Evolutionary conservation across 2,888 invertebrate species (phyloP), one percentile per base, ranked within the genome.

Genomic region (Flexamia atlantica): DNA sequence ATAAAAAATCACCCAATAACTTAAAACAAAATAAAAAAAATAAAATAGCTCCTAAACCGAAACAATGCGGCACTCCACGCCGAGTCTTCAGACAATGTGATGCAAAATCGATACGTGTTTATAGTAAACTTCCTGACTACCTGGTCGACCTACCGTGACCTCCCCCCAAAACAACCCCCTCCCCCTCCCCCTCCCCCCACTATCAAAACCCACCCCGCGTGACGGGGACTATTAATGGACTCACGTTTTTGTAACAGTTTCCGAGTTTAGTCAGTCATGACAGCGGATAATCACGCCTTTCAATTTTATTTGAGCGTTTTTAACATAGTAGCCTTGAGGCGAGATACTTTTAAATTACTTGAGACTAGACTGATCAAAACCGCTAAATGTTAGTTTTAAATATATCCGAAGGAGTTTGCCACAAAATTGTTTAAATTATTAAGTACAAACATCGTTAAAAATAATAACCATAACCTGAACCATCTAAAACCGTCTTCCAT

Each of bases 91-190:
- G 32, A 79, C 79, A 79, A 57, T 57, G 79, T 57, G 57, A 79
- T 79, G 57, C 46, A 79, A 79, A 79, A 79, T 79, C 79, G 50
- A 79, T 79, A 79, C 14, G 53, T 53, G 53, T 79, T 79, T 79
- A 57, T 79, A 79, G 79, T 79, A 79, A 79, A 79, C 79, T 79
- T 57, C 57, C 79, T 57, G 74, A 53, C 79, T 57, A 42, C 64
- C 64, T 28, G 64, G 30, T 64, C 64, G 50, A 57, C 46, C 76
- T n/a, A n/a, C n/a, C n/a, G n/a, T n/a, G n/a, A n/a, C n/a, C n/a
- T n/a, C n/a, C n/a, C n/a, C n/a, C n/a, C 46, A n/a, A n/a, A n/a
- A n/a, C n/a, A n/a, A n/a, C 36, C 40, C 70, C 30, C 68, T 28
- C 68, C 28, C 10, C 68, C 68, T 28, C 57, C 5, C 28, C 20